Conservation (phyloP, 1,140 invertebrate genomes). For the Battus philenor region DNA sequence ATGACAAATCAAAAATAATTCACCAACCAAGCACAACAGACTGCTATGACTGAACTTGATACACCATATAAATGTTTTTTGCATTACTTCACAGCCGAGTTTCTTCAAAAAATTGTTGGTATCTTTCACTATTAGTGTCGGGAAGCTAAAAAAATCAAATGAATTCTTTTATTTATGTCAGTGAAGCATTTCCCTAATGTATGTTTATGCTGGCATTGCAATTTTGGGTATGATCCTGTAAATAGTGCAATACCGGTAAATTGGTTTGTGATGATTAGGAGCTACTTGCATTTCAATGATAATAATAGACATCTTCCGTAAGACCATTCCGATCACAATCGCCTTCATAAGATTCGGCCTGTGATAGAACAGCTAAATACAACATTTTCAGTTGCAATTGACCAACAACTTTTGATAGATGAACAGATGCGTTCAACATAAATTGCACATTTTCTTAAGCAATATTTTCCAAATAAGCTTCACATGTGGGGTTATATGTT, state of each 20-base stretch:
- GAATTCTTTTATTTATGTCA: constrained; percentile 29
- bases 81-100: constrained; percentile 28
- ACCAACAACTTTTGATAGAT: constrained; percentile 40
- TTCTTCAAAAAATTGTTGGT: constrained; percentile 33
- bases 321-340: constrained; percentile 32
- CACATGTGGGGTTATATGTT: constrained; percentile 55
- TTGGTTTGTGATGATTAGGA: constrained; percentile 29
- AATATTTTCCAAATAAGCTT: constrained; percentile 44
- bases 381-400: constrained; percentile 33
- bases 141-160: constrained; percentile 29
- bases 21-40: constrained; percentile 26
- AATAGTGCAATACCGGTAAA: constrained; percentile 28
- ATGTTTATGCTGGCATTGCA: constrained; percentile 27
- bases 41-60: constrained; percentile 31
- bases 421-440: constrained; percentile 43
- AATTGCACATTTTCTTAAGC: constrained; percentile 36
- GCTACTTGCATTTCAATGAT: constrained; percentile 35
- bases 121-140: constrained; percentile 24
- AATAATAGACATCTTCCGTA: constrained; percentile 26
- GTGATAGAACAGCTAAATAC: constrained; percentile 33
- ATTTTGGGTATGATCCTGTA: constrained; percentile 29
- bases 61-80: constrained; percentile 36
- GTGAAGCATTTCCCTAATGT: constrained; percentile 27
- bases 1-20: constrained; percentile 28
- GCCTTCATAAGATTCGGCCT: constrained; percentile 35